These are phyloP conservation scores for Sterrhoptilus dennistouni DNA, from an alignment of 2,113 vertebrate genomes.

Conservation along the genomic window DNA sequence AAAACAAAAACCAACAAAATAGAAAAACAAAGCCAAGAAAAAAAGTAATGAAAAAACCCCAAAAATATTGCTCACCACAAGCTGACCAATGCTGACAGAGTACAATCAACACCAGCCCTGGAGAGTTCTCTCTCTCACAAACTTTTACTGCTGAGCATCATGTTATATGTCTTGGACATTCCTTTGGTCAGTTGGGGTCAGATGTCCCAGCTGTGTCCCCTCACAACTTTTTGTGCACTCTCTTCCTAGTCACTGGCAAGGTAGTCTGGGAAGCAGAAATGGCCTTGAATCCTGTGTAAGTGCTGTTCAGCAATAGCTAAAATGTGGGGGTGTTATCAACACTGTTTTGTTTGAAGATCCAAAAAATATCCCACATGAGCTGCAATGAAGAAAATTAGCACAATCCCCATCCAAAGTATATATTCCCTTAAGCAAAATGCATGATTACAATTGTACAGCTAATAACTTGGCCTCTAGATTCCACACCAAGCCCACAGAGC, in stretches of 20 bases:
- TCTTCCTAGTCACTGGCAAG: accelerated
- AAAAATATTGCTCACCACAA: neutral
- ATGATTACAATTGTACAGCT: neutral
- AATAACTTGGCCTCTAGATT: neutral
- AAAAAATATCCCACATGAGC: neutral
- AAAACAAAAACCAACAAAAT: neutral
- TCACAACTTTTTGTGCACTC: neutral
- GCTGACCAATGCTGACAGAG: neutral
- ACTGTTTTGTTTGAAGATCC: neutral
- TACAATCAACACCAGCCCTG: neutral
- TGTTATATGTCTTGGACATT: neutral
- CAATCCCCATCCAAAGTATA: neutral
- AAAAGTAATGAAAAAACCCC: accelerated
- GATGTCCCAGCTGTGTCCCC: neutral
- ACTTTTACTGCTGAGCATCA: neutral
- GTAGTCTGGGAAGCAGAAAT: neutral
- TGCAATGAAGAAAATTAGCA: neutral
- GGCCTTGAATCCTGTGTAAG: neutral
- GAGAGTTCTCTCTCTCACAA: neutral
- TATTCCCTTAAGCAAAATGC: neutral
- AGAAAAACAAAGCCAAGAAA: neutral
- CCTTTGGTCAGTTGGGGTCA: neutral
- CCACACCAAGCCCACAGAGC: neutral
- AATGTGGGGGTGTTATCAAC: neutral
- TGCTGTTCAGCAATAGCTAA: neutral